phyloP scores from a whole-genome alignment of 1,140 invertebrate genomes.

The Cherax quadricarinatus region DNA sequence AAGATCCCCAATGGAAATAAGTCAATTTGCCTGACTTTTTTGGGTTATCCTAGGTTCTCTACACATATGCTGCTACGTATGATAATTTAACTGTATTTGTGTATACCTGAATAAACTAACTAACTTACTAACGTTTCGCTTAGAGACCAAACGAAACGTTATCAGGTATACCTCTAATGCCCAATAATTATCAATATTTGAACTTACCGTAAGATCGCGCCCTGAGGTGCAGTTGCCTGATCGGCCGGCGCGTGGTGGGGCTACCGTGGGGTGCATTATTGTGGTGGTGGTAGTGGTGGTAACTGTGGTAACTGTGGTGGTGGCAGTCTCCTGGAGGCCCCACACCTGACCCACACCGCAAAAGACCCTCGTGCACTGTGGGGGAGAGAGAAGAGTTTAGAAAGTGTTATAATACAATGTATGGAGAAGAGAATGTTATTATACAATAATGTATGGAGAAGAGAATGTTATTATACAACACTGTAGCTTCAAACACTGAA shows the following conservation, averaged over 20 bases:
- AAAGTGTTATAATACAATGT: not conserved
- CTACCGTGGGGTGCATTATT: not conserved
- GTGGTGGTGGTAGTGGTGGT: not conserved
- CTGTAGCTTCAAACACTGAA: not conserved
- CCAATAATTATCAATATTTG: too few species aligned
- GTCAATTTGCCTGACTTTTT: too few species aligned
- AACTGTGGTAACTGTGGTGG: not conserved
- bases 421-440: not conserved
- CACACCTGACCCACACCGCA: not conserved
- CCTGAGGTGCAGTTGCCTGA: conserved; percentile 32
- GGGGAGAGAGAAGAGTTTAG: not conserved
- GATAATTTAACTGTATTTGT: too few species aligned
- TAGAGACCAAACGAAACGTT: too few species aligned
- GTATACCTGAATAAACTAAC: too few species aligned
- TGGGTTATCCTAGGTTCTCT: too few species aligned
- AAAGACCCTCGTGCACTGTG: conserved; percentile 27
- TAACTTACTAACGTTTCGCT: too few species aligned
- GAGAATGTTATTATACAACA: too few species aligned
- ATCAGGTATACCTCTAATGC: too few species aligned
- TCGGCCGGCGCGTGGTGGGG: not conserved
- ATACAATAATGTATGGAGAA: too few species aligned
- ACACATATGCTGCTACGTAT: too few species aligned
- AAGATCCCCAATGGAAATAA: too few species aligned
- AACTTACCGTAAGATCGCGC: conserved; percentile 31
- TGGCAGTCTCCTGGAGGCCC: not conserved